Evolutionary conservation across 2,113 vertebrate genomes (phyloP).

Genomic region (Castor canadensis): DNA sequence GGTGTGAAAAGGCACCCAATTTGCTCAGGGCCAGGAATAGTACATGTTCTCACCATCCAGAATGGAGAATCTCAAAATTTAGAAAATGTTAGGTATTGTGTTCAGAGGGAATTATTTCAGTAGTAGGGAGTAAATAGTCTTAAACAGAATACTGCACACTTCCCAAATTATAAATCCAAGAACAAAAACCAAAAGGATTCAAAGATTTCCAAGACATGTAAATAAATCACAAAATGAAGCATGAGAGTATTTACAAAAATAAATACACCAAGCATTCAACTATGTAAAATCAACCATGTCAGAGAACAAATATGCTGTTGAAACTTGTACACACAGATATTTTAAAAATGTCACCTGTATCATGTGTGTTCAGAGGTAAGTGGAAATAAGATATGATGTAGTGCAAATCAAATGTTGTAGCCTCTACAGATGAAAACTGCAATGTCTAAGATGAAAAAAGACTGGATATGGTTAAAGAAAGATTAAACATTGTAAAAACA

Average conservation of each 20-base stretch:
- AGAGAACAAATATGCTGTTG: neutral
- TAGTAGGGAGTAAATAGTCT: neutral
- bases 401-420: neutral
- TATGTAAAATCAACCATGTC: too few species aligned
- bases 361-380: neutral
- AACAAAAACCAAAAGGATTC: neutral
- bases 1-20: fast-evolving
- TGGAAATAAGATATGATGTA: neutral
- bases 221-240: neutral
- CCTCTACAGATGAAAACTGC: neutral
- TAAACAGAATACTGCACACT: neutral
- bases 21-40: neutral
- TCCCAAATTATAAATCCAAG: neutral
- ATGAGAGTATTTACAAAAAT: neutral
- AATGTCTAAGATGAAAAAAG: neutral
- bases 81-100: neutral
- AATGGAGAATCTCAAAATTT: neutral
- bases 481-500: neutral
- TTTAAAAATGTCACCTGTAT: neutral
- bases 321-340: neutral
- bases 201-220: neutral
- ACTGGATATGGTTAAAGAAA: neutral
- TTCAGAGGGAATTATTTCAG: neutral
- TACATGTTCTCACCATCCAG: neutral
- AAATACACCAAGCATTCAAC: neutral